phyloP scores from a whole-genome alignment of 2,888 invertebrate species.

The Imbricaverruca yamaguchii region DNA sequence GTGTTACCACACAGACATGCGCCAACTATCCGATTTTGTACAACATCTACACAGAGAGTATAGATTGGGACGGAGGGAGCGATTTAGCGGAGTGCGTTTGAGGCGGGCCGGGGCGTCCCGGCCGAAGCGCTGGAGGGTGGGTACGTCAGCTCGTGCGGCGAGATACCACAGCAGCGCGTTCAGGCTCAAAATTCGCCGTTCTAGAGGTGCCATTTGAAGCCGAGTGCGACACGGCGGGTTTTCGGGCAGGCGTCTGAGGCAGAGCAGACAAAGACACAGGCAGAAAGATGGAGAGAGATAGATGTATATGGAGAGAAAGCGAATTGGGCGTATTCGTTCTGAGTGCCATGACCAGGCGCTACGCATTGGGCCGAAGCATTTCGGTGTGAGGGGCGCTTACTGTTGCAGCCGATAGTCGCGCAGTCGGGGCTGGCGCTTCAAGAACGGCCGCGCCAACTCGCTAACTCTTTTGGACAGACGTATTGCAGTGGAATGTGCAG shows the following conservation, averaged over 20 bases:
- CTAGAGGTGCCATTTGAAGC: background rate
- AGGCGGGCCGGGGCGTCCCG: background rate
- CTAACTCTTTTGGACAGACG: too few species aligned
- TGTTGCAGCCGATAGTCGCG: background rate
- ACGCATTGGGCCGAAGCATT: background rate
- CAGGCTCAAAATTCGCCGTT: background rate
- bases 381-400: conserved; percentile 8
- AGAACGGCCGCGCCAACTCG: too few species aligned
- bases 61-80: background rate
- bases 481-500: too few species aligned
- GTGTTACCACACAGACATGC: background rate
- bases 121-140: conserved; percentile 5
- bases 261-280: background rate
- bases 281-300: background rate
- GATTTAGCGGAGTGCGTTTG: background rate
- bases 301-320: background rate
- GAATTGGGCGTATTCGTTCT: conserved; percentile 16
- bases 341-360: conserved; percentile 12
- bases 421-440: background rate
- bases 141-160: background rate
- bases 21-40: conserved; percentile 4
- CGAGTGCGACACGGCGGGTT: background rate
- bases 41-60: conserved; percentile 5
- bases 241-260: background rate
- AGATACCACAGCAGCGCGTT: background rate